A percentile compares a stretch with the other conserved stretches of the same genome.
These are phyloP conservation scores for Coelopa frigida DNA, from an alignment of 1,140 invertebrate genomes.

Conservation along the genomic window DNA sequence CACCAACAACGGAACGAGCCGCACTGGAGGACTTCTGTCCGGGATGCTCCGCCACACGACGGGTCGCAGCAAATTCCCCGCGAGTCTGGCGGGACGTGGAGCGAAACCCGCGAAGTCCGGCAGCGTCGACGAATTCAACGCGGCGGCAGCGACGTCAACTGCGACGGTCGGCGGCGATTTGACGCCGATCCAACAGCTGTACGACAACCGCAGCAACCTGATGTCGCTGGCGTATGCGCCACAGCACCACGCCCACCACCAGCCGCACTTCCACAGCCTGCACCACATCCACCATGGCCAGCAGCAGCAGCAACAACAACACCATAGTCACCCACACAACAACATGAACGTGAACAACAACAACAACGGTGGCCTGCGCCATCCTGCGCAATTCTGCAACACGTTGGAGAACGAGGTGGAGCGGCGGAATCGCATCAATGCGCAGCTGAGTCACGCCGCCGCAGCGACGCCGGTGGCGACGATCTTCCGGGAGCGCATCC, in stretches of 20 bases:
- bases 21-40: constrained; percentile 6
- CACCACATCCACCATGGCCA: too few species aligned
- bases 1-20: neutral
- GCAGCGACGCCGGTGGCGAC: constrained; percentile 25
- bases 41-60: constrained; percentile 11
- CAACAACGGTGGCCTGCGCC: constrained; percentile 11
- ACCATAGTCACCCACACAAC: constrained; percentile 9
- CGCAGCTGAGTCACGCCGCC: constrained; percentile 29
- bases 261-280: too few species aligned
- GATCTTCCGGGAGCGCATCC: constrained; percentile 37
- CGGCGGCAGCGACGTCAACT: constrained; percentile 32
- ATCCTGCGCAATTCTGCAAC: constrained; percentile 35
- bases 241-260: constrained; percentile 1
- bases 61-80: constrained; percentile 5
- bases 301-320: constrained; percentile 3
- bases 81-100: constrained; percentile 15
- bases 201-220: constrained; percentile 39
- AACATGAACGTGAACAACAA: constrained; percentile 13
- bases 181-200: constrained; percentile 25
- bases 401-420: constrained; percentile 41
- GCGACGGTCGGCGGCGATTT: constrained; percentile 22
- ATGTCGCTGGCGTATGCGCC: constrained; percentile 35
- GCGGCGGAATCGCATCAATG: constrained; percentile 39
- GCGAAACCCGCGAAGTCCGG: constrained; percentile 9
- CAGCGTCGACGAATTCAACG: constrained; percentile 31